Percentiles rank a stretch among this genome's conserved stretches.
Evolutionary conservation across 2,888 invertebrate genomes (phyloP).

Genomic region (Watsonalla cultraria): DNA sequence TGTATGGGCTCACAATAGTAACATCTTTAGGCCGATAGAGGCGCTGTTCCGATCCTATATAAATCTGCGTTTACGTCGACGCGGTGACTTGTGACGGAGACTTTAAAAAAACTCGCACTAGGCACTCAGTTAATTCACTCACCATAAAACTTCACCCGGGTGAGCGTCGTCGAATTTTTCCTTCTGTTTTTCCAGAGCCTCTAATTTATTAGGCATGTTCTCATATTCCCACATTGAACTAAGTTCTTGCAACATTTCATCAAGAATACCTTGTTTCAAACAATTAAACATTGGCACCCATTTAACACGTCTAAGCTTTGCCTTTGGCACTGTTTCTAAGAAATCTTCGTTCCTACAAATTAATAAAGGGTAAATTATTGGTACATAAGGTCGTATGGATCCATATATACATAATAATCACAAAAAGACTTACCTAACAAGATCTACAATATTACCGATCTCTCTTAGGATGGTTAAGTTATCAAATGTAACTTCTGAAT

Average conservation of each 20-base stretch:
- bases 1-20: too few relatives aligned
- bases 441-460: conserved; percentile 61
- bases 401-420: background rate
- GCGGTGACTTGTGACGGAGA: too few relatives aligned
- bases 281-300: conserved; percentile 69
- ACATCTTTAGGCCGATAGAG: too few relatives aligned
- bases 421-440: conserved; percentile 46
- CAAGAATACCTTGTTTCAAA: conserved; percentile 59
- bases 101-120: too few relatives aligned
- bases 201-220: conserved; percentile 59
- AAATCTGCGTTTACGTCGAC: too few relatives aligned
- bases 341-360: conserved; percentile 66
- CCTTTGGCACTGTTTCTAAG: conserved; percentile 61
- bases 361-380: background rate
- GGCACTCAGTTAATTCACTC: conserved; percentile 18
- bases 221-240: conserved; percentile 69
- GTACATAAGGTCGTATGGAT: background rate
- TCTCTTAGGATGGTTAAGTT: conserved; percentile 65
- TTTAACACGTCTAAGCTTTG: conserved; percentile 58
- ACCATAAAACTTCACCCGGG: conserved; percentile 43
- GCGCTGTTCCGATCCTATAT: too few relatives aligned
- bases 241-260: conserved; percentile 64
- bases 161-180: conserved; percentile 54
- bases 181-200: conserved; percentile 57
- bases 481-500: conserved; percentile 52